phyloP scores from a whole-genome alignment of 2,797 vertebrate genomes.

The Hapalemur alaotrensis region DNA sequence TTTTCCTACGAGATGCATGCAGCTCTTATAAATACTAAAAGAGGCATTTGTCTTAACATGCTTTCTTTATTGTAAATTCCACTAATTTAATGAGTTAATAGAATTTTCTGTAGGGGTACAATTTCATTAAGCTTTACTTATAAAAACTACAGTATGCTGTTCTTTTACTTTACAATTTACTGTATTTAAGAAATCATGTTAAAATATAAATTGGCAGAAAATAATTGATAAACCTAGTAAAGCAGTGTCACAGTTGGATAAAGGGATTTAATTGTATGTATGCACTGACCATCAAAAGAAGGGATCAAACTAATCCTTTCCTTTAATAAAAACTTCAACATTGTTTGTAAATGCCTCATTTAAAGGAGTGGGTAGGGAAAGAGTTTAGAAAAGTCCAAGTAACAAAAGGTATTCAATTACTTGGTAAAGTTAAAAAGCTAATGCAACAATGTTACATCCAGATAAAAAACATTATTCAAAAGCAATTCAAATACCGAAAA shows the following conservation, averaged over 20 bases:
- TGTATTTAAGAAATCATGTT: slow-evolving; percentile 73
- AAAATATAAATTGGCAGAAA: slow-evolving; percentile 76
- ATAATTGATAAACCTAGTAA: slow-evolving; percentile 77
- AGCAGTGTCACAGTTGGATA: slow-evolving; percentile 78
- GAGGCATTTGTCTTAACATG: slow-evolving; percentile 79
- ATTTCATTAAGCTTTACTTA: slow-evolving; percentile 74
- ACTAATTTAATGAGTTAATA: slow-evolving; percentile 75
- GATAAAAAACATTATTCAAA: slow-evolving; percentile 89
- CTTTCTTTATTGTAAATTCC: slow-evolving; percentile 77
- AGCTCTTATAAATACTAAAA: slow-evolving; percentile 80
- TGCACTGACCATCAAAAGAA: slow-evolving; percentile 71
- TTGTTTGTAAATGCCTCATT: slow-evolving; percentile 82
- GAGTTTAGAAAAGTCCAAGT: slow-evolving; percentile 86
- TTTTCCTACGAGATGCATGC: slow-evolving; percentile 80
- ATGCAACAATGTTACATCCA: slow-evolving; percentile 85
- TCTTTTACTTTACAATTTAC: slow-evolving; percentile 72
- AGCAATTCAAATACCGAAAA: slow-evolving; percentile 90
- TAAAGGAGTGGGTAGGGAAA: slow-evolving; percentile 79
- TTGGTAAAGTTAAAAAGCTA: slow-evolving; percentile 86
- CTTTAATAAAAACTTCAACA: slow-evolving; percentile 79
- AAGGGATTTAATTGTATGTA: slow-evolving; percentile 71
- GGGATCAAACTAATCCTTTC: slow-evolving; percentile 68
- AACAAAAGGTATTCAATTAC: slow-evolving; percentile 82
- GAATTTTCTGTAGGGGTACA: slow-evolving; percentile 75
- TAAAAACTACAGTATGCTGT: slow-evolving; percentile 72